Evolutionary conservation across 1,140 invertebrate genomes (phyloP), one percentile per base, ranked within the genome.

Genomic region (Pinna nobilis): DNA sequence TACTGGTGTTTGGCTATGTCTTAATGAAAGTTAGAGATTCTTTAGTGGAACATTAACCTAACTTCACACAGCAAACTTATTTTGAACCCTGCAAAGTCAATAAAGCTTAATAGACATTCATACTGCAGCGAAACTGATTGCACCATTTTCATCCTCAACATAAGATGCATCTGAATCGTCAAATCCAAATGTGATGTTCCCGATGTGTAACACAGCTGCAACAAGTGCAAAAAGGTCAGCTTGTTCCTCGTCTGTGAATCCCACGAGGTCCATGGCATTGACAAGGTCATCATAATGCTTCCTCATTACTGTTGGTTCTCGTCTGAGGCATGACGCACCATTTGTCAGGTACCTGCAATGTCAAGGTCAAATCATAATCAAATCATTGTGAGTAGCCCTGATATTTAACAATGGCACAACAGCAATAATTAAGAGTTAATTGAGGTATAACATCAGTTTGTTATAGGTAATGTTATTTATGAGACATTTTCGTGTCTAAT

Each of bases 181-280:
- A 32, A 77, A 74, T 5, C 73, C 75, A 77, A 89, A 88, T 13
- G 71, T 67, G 23, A 87, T 70, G 51, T 88, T 87, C 2, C 87
- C 87, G 64, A 88, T 76, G 55, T 87, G 79, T 32, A 88, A 80
- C 28, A 88, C 79, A 72, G 81, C 79, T 11, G 87, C 78, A 59
- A 88, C 77, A 32, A 87, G 79, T 28, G 77, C 75, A 69, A 88
- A 88, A 67, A 88, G 74, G 30, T 84, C 78, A 25, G 77, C 64
- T 79, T 88, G 87, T 69, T 88, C 87, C 87, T 84, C 76, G 74
- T 88, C 87, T 23, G 86, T 88, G 76, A 88, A 89, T 30, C 87
- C 87, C 50, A 89, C 86, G 49, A 86, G 70, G 71, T 89, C 87
- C 75, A 88, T 79, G 6, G 86, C 83, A 74, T 87, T 88, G n/a